phyloP scores from a whole-genome alignment of 2,797 vertebrate species.

The Carapus acus region DNA sequence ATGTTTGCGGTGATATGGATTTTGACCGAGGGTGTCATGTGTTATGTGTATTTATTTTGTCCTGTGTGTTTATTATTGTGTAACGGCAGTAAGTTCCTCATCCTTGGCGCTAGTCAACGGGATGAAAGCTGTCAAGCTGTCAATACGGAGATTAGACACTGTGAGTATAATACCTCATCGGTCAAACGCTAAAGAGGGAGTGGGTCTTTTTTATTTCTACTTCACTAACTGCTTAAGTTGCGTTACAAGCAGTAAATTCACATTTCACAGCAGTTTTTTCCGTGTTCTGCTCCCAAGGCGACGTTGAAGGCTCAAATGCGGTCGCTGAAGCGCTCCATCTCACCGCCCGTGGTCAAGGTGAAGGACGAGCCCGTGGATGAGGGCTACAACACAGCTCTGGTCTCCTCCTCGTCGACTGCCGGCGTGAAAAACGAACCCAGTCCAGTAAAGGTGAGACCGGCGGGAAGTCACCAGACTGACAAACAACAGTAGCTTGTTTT shows the following conservation, averaged over 20 bases:
- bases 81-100: conserved; percentile 37
- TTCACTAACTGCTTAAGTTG: too few species aligned
- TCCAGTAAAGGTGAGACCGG: conserved; percentile 76
- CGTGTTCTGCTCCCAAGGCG: conserved; percentile 13
- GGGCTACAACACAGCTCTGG: conserved; percentile 88
- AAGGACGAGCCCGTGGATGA: conserved; percentile 98
- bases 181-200: too few species aligned
- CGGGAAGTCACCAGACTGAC: too few species aligned
- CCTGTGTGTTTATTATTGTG: background rate
- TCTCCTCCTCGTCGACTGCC: conserved; percentile 64
- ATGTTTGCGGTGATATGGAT: too few species aligned
- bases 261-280: background rate
- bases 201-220: too few species aligned
- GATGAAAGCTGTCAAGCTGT: conserved; percentile 44
- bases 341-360: conserved; percentile 81
- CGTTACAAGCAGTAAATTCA: background rate
- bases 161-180: conserved; percentile 38
- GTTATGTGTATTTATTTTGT: background rate
- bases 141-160: conserved; percentile 13
- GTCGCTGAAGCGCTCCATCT: conserved; percentile 65
- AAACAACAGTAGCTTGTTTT: too few species aligned
- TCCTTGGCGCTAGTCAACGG: conserved; percentile 39
- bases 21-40: too few species aligned
- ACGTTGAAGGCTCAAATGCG: background rate
- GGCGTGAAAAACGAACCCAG: conserved; percentile 90